These are phyloP conservation scores for Dendroctonus ponderosae DNA, from an alignment of 1,140 invertebrate genomes.

Conservation along the genomic window DNA sequence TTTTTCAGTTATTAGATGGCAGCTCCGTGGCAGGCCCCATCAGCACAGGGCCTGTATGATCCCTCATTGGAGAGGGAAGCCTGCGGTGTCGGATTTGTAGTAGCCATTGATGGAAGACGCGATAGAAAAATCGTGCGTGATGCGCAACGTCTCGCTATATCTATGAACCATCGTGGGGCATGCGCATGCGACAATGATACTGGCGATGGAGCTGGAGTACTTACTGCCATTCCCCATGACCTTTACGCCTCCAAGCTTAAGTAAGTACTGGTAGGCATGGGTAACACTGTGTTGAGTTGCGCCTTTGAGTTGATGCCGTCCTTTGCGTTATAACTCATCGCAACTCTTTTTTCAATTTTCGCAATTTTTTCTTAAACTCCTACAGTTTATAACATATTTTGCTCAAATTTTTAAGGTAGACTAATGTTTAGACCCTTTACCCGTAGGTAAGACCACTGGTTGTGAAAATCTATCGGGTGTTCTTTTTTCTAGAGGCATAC, in stretches of 20 bases:
- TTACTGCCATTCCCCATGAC: conserved; percentile 93
- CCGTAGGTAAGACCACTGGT: no score
- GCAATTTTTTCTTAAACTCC: no score
- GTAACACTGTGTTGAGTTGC: no score
- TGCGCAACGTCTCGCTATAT: conserved; percentile 87
- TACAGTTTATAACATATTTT: no score
- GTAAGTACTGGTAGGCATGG: conserved; percentile 52
- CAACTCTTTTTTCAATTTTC: no score
- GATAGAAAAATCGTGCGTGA: conserved; percentile 95
- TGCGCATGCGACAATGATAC: conserved; percentile 99
- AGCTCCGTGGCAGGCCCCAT: conserved; percentile 53
- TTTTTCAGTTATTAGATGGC: conserved; percentile 47
- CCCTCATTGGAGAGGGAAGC: conserved; percentile 91
- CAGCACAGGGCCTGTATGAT: conserved; percentile 83
- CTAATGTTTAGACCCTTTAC: no score
- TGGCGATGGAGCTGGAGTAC: conserved; percentile 95
- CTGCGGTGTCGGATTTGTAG: conserved; percentile 98
- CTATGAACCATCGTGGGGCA: conserved; percentile 98
- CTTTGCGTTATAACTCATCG: no score
- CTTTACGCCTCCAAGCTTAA: conserved; percentile 83
- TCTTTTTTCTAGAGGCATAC: no score
- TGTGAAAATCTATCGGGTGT: no score
- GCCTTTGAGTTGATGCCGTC: no score
- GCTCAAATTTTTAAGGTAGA: no score
- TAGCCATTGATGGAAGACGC: conserved; percentile 91